Evolutionary conservation across 1,140 invertebrate species (phyloP), one percentile per base, ranked within the genome.

Genomic region (Danaus melanippus): DNA sequence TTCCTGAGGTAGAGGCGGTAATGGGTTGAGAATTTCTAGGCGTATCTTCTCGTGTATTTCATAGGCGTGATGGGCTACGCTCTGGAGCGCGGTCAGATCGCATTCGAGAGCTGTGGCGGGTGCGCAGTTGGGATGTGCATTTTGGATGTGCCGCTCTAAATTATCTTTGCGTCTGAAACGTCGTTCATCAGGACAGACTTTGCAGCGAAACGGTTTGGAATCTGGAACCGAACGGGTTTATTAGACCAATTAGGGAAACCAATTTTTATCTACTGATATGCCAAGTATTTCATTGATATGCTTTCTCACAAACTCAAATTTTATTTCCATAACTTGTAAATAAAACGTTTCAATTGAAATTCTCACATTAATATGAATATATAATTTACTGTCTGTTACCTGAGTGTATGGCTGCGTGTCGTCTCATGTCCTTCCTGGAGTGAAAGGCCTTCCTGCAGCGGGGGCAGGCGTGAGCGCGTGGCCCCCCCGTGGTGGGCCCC

Each of bases 101-200:
- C 76, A 79, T 21, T 78, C 73, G 0, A 78, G 70, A 0, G 74
- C 80, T 12, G 56, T 61, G 9, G 79, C 58, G 11, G 74, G 62
- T 0, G 62, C 68, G 51, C 62, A 67, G 4, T 87, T 88, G 3
- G 90, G 90, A 71, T 92, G 91, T 39, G 91, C 89, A 60, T 91
- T 90, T 43, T 90, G 89, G 17, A 92, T 84, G 74, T 92, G 91
- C 0, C 91, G 79, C 17, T 89, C 85, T 52, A 92, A 78, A 59
- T 92, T 92, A 63, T 92, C 91, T 64, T 91, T 91, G 9, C 91
- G 80, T 46, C 88, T 74, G 58, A 92, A 91, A 1, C 77, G 84
- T 0, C 88, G 88, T 4, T 87, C 82, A 39, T 60, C 58, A 8
- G 58, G 58, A 68, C 91, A 92, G 8, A 90, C 76, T 45, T 82